phyloP scores from a whole-genome alignment of 1,140 invertebrate genomes.

The Drosophila trapezifrons region DNA sequence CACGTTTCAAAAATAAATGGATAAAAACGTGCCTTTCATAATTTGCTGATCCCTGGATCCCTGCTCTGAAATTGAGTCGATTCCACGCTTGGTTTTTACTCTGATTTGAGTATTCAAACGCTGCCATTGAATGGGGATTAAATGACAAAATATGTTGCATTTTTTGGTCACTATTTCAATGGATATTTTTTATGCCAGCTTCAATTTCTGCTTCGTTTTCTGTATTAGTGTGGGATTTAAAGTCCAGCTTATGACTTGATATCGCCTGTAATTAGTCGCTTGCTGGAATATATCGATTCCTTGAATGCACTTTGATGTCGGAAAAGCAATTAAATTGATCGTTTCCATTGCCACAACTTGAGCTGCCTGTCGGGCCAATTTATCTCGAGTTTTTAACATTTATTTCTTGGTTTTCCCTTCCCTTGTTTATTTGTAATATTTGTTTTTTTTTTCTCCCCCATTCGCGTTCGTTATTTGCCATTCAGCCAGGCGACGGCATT shows the following conservation, averaged over 20 bases:
- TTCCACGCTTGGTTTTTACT: not conserved
- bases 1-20: too few relatives aligned
- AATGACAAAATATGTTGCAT: not conserved
- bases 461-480: conserved; percentile 21
- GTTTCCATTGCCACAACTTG: conserved; percentile 8
- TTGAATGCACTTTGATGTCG: not conserved
- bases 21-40: not conserved
- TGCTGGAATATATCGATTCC: not conserved
- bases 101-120: too few relatives aligned
- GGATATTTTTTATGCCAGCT: not conserved
- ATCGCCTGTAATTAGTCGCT: not conserved
- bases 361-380: conserved; percentile 24
- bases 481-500: conserved; percentile 4
- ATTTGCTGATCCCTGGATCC: too few relatives aligned
- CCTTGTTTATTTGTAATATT: conserved; percentile 6
- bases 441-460: conserved; percentile 1
- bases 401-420: not conserved
- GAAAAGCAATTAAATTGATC: conserved; percentile 30
- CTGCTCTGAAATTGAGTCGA: not conserved
- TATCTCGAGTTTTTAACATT: conserved; percentile 17
- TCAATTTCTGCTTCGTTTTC: too few relatives aligned
- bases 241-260: not conserved
- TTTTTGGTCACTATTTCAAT: not conserved
- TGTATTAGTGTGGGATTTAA: not conserved
- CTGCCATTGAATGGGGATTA: not conserved